Evolutionary conservation across 2,113 vertebrate species (phyloP), one percentile per base, ranked within the genome.

Genomic region (Cnemophilus loriae): DNA sequence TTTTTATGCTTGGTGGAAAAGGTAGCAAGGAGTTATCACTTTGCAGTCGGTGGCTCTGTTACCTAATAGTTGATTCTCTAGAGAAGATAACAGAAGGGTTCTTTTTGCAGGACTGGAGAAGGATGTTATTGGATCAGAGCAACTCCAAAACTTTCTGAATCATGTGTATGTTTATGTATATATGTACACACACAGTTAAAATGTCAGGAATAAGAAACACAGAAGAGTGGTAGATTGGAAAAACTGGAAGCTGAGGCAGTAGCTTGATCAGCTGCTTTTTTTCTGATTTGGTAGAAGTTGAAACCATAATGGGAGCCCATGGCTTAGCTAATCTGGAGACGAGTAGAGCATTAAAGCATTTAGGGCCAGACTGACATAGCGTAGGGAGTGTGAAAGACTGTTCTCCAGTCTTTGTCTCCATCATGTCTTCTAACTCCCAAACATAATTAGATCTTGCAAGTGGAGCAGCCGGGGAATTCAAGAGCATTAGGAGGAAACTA

Each of bases 281-380:
- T 63, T 68, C 44, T 52, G 19, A 35, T 82, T 44, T 64, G 21
- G 15, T 63, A 11, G 41, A 53, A 47, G 23, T 7, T 84, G 42
- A n/a, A 67, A n/a, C 8, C 3, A 4, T 69, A 41, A 23, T 6
- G 20, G 22, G 49, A 77, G 12, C 50, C 52, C 1, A 0, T 52
- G 64, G 26, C 0, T 56, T 49, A 47, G 16, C 18, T 64, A 18
- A 19, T 52, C 33, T 32, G 44, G 65, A 71, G 70, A 37, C 0
- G 0, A 67, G 22, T 14, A 50, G 59, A 67, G 24, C 1, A 0
- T 47, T 82, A 10, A 78, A 39, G 16, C 0, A 0, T 20, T 33
- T 14, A 33, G 32, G 53, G 24, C n/a, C 7, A 19, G 27, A 8
- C 0, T 87, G 56, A n/a, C 4, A 3, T 28, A 12, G 14, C 13